Conservation (phyloP, 2,113 vertebrate genomes). For the Aegotheles bennettii region DNA sequence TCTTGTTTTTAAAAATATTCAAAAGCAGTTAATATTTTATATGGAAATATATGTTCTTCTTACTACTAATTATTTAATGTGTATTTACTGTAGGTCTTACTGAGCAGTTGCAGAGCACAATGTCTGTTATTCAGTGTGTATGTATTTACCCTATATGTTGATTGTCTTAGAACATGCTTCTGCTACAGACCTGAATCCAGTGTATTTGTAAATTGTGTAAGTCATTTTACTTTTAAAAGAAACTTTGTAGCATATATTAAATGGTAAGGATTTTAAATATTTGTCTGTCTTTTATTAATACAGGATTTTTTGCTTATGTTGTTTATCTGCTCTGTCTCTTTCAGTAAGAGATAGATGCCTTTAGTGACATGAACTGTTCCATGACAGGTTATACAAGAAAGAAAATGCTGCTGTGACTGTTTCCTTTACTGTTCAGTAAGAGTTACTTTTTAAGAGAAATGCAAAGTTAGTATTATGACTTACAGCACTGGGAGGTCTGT, state of each 20-base stretch:
- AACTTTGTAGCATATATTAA: constrained; percentile 79
- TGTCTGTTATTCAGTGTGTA: constrained; percentile 74
- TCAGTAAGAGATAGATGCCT: constrained; percentile 19
- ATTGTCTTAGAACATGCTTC: constrained; percentile 65
- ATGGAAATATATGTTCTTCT: constrained; percentile 77
- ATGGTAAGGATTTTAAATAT: constrained; percentile 68
- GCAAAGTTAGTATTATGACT: neutral
- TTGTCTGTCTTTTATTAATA: constrained; percentile 74
- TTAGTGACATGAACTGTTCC: neutral
- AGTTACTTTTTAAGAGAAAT: constrained; percentile 44
- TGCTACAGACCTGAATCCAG: constrained; percentile 58
- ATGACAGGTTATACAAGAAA: constrained; percentile 15
- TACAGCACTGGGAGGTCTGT: constrained; percentile 56
- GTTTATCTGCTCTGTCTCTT: constrained; percentile 61
- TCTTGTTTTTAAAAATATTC: constrained; percentile 70
- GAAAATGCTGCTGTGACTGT: constrained; percentile 23
- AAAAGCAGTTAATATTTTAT: constrained; percentile 82
- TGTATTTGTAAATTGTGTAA: constrained; percentile 73
- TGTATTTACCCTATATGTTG: constrained; percentile 71
- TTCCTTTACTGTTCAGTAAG: constrained; percentile 37
- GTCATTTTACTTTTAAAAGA: constrained; percentile 70
- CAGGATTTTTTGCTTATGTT: constrained; percentile 74
- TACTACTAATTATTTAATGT: constrained; percentile 71
- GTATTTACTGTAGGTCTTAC: constrained; percentile 73
- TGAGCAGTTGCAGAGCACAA: constrained; percentile 80